phyloP scores from a whole-genome alignment of 2,888 invertebrate species.

The Torymus aiolomorphi region DNA sequence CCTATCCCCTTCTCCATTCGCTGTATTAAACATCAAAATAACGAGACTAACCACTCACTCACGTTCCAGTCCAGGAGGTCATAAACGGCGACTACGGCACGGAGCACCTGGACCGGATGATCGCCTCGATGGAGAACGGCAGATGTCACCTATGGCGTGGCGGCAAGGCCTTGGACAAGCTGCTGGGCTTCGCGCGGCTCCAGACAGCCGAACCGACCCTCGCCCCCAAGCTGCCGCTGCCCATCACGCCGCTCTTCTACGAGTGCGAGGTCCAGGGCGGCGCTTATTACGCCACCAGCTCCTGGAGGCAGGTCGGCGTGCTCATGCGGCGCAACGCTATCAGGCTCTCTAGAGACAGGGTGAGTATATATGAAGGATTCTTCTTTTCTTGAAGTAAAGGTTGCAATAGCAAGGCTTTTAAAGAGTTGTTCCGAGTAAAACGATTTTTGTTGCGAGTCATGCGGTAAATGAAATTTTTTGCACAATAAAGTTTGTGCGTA shows the following conservation, averaged over 20 bases:
- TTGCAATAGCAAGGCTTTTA: too few species aligned
- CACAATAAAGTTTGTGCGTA: too few species aligned
- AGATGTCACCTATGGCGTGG: slow-evolving; percentile 77
- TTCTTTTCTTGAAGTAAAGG: background rate
- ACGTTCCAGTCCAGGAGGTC: slow-evolving; percentile 80
- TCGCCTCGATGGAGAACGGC: slow-evolving; percentile 81
- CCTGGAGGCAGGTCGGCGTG: slow-evolving; percentile 79
- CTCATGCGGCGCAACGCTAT: slow-evolving; percentile 81
- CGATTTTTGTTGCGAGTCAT: too few species aligned
- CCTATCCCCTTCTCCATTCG: background rate
- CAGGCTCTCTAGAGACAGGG: slow-evolving; percentile 83
- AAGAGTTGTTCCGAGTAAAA: too few species aligned
- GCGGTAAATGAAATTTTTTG: too few species aligned
- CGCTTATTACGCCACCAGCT: slow-evolving; percentile 78
- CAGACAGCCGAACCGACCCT: background rate
- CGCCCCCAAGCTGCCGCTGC: slow-evolving; percentile 42
- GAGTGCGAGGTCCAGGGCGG: slow-evolving; percentile 63
- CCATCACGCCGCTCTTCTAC: slow-evolving; percentile 63
- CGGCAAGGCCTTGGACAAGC: background rate
- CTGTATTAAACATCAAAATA: background rate
- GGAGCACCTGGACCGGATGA: slow-evolving; percentile 77
- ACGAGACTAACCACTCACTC: background rate
- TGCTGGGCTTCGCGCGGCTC: background rate
- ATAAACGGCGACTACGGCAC: slow-evolving; percentile 86
- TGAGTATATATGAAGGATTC: slow-evolving; percentile 56